Base-by-base conservation (phyloP, 2,888 invertebrate species). In the Caenorhabditis sp. region DNA sequence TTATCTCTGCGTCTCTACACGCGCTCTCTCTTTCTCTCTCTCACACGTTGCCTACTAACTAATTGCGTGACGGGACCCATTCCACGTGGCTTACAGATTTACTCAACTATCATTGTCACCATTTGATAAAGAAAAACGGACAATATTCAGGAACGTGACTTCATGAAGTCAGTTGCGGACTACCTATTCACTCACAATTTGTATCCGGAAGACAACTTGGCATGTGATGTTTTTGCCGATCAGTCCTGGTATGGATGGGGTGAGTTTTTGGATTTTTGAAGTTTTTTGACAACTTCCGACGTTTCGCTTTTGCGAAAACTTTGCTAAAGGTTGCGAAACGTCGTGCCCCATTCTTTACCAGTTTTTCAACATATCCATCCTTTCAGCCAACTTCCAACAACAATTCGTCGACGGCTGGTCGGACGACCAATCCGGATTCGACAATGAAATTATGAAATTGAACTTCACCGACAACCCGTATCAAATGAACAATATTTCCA, bases 241-340 rank as follows among this genome's bases (percentile, higher is more conserved):
- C n/a, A 22, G 9, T 55, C 56, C 0, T 68, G 55, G 22, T 68
- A 68, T 20, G 68, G 68, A 44, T 68, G 40, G 44, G 26, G 68
- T 68, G 24, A 51, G 65, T 51, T 9, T 18, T 6, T 18, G 18
- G 22, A 24, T 15, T 47, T 24, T 8, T 44, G 32, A 32, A n/a
- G n/a, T n/a, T n/a, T n/a, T n/a, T n/a, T n/a, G n/a, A n/a, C n/a
- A n/a, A n/a, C n/a, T n/a, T n/a, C n/a, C n/a, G n/a, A n/a, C n/a
- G n/a, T n/a, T n/a, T n/a, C 32, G 32, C 4, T 6, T 32, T 32
- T 4, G 9, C 32, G 5, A 6, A 32, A 32, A 6, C 9, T 32
- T 9, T 32, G 9, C 32, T 6, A 32, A 32, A 32, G 9, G 9
- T 32, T 32, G 32, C 32, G 32, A 32, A 9, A 32, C 9, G 9